Evolutionary conservation across 1,140 invertebrate species (phyloP).

Genomic region (Heliothis virescens): DNA sequence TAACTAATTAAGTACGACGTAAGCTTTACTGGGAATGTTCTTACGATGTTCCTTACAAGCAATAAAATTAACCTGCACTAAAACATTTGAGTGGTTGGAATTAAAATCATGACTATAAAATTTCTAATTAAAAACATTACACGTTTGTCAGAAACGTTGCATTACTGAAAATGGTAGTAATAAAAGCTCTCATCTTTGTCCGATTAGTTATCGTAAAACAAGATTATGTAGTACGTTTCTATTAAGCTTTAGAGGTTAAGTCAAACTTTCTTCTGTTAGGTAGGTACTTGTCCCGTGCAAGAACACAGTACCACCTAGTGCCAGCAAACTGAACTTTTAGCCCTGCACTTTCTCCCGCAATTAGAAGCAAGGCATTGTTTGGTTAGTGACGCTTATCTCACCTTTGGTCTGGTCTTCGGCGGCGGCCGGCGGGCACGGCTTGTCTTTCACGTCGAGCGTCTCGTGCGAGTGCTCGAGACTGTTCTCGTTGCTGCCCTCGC

Average conservation of each 20-base stretch:
- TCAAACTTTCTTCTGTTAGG: too few relatives aligned
- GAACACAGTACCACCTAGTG: not conserved
- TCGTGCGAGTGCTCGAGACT: slow-evolving; percentile 85
- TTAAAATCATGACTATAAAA: not conserved
- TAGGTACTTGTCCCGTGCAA: too few relatives aligned
- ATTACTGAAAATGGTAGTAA: too few relatives aligned
- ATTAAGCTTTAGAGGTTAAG: too few relatives aligned
- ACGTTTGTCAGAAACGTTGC: too few relatives aligned
- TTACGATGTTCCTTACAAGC: not conserved
- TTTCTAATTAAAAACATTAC: not conserved
- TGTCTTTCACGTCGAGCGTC: slow-evolving; percentile 79
- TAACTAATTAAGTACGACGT: slow-evolving; percentile 28
- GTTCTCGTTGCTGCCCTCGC: slow-evolving; percentile 86
- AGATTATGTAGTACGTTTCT: too few relatives aligned
- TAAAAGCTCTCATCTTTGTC: too few relatives aligned
- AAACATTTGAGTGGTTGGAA: slow-evolving; percentile 12
- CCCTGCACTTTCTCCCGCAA: slow-evolving; percentile 21
- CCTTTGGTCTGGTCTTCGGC: slow-evolving; percentile 81
- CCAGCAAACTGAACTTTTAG: slow-evolving; percentile 25
- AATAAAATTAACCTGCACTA: not conserved
- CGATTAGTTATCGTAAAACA: too few relatives aligned
- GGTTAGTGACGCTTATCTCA: slow-evolving; percentile 52
- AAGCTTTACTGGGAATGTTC: slow-evolving; percentile 9
- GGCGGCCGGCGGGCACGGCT: slow-evolving; percentile 68
- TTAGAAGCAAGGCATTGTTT: slow-evolving; percentile 27